Percentiles rank a stretch among this genome's conserved stretches.
Evolutionary conservation across 1,140 invertebrate genomes (phyloP).

Genomic region (Zaprionus vittiger): DNA sequence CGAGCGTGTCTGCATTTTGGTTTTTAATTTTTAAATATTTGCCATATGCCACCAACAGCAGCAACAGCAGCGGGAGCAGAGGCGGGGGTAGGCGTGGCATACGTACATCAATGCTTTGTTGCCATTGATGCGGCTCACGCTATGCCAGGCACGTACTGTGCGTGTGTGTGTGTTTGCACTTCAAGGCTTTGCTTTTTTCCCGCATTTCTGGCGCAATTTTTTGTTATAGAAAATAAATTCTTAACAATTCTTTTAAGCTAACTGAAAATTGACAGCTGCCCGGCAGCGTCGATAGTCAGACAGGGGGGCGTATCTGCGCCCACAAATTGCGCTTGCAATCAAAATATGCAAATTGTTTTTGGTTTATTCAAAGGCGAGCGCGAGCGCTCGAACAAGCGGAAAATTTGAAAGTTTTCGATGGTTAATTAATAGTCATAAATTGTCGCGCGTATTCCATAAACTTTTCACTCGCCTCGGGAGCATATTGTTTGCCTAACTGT

Average conservation of each 20-base stretch:
- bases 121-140: conserved; percentile 49
- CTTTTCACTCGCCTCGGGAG: conserved; percentile 23
- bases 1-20: conserved; percentile 58
- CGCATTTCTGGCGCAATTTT: conserved; percentile 23
- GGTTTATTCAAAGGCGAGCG: neutral
- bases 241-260: conserved; percentile 43
- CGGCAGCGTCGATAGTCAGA: neutral
- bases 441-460: conserved; percentile 63
- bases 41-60: conserved; percentile 13
- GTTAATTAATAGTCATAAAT: conserved; percentile 76
- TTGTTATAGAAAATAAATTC: neutral
- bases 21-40: conserved; percentile 66
- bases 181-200: conserved; percentile 58
- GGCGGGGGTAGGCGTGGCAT: neutral
- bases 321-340: conserved; percentile 29
- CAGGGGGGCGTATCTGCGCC: neutral
- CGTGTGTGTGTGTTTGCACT: conserved; percentile 16
- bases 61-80: neutral
- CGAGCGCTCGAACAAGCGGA: neutral
- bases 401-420: conserved; percentile 67
- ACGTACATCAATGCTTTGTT: conserved; percentile 58
- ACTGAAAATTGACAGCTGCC: conserved; percentile 67
- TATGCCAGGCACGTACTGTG: conserved; percentile 55
- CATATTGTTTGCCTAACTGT: conserved; percentile 41
- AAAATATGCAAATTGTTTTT: conserved; percentile 63